These are phyloP conservation scores for Alcis repandata DNA, from an alignment of 2,888 invertebrate genomes.

Conservation along the genomic window DNA sequence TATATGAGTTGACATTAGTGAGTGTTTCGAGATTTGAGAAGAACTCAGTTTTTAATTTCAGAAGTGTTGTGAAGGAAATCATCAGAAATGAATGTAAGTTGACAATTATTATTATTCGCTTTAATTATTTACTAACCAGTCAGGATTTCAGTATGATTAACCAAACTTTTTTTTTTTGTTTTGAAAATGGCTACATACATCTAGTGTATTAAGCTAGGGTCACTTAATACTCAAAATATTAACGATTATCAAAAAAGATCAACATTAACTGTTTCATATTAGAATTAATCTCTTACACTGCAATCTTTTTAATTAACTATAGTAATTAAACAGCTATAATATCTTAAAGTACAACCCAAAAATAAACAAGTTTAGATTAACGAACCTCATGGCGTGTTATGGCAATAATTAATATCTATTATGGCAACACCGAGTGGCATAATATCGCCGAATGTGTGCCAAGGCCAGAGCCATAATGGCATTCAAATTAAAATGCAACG, in stretches of 20 bases:
- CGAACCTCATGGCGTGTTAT: constrained; percentile 48
- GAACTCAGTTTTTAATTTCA: constrained; percentile 21
- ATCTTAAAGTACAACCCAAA: constrained; percentile 6
- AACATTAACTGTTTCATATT: background rate
- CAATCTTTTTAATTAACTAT: background rate
- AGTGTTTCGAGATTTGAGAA: constrained; percentile 14
- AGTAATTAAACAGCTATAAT: background rate
- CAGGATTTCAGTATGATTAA: background rate
- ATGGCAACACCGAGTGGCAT: constrained; percentile 46
- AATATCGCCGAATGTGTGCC: constrained; percentile 43
- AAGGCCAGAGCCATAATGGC: constrained; percentile 45
- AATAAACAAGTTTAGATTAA: constrained; percentile 37
- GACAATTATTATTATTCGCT: background rate
- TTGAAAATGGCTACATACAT: no score
- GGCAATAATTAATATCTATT: constrained; percentile 49
- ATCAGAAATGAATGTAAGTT: constrained; percentile 79
- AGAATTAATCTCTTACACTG: background rate
- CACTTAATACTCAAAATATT: background rate
- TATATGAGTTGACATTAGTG: constrained; percentile 16
- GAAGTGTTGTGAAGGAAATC: constrained; percentile 55
- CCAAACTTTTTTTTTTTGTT: no score
- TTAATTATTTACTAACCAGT: background rate
- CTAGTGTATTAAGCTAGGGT: background rate
- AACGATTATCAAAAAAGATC: background rate
- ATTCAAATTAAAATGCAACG: constrained; percentile 43